phyloP scores from a whole-genome alignment of 2,888 invertebrate genomes.

The Drosophila mimetica region DNA sequence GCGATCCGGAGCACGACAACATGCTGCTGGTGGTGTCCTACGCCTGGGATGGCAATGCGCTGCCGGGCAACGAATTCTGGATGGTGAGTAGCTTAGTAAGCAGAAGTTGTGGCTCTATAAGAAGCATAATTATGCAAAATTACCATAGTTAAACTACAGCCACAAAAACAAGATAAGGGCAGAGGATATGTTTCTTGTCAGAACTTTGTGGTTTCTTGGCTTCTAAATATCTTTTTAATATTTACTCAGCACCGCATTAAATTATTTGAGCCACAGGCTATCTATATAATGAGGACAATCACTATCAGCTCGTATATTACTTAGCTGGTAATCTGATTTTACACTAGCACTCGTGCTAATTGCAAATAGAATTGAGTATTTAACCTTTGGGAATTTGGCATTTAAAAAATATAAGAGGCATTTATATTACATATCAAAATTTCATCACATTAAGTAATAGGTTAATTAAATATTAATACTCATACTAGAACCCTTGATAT shows the following conservation, averaged over 20 bases:
- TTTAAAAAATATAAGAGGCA: not conserved
- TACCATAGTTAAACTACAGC: no score
- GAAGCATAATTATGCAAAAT: no score
- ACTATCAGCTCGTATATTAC: not conserved
- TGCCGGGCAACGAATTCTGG: slow-evolving; percentile 91
- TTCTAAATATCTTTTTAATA: no score
- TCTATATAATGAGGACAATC: not conserved
- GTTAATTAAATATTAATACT: no score
- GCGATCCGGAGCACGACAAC: slow-evolving; percentile 81
- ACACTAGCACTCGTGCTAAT: not conserved
- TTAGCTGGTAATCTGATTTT: not conserved
- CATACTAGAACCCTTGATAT: no score
- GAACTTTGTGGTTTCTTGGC: not conserved
- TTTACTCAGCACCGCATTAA: not conserved
- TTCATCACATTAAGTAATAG: no score
- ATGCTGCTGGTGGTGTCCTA: slow-evolving; percentile 88
- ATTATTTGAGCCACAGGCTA: not conserved
- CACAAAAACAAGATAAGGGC: no score
- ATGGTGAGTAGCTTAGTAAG: slow-evolving; percentile 81
- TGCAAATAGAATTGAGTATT: not conserved
- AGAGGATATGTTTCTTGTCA: no score
- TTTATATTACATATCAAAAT: no score
- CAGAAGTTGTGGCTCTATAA: no score
- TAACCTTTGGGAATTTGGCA: not conserved
- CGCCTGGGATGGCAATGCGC: slow-evolving; percentile 90